phyloP scores from a whole-genome alignment of 2,113 vertebrate species.

The Chaetodon trifascialis region DNA sequence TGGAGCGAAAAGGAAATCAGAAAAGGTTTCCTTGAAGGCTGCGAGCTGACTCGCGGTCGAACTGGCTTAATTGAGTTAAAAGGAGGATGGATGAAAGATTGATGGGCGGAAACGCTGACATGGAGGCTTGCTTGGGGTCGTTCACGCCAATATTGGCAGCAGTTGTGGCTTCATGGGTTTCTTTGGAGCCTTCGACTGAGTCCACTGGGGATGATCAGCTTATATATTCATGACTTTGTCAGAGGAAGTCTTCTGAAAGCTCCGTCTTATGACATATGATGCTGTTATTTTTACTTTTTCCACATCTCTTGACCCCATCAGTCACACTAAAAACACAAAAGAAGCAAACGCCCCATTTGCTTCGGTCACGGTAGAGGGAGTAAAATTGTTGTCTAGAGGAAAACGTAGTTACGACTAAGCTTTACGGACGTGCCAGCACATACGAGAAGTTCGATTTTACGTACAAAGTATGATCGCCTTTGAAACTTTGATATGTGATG shows the following conservation, averaged over 20 bases:
- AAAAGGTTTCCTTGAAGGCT: neutral
- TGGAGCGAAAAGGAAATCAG: neutral
- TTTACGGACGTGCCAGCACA: no score
- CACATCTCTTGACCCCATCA: no score
- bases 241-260: neutral
- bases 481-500: no score
- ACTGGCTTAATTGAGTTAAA: conserved; percentile 1
- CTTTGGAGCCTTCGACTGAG: neutral
- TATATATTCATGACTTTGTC: neutral
- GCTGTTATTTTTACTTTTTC: neutral
- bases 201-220: neutral
- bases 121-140: neutral
- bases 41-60: neutral
- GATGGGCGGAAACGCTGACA: neutral
- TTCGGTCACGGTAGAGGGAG: no score
- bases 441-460: no score
- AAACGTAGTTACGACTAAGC: no score
- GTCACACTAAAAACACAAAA: no score
- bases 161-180: neutral
- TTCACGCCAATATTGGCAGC: neutral
- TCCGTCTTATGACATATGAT: neutral
- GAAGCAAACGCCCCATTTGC: no score
- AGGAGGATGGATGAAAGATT: neutral
- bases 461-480: no score
- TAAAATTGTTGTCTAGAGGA: no score